Conservation (phyloP, 2,888 invertebrate species). For the Lycia hirtaria region DNA sequence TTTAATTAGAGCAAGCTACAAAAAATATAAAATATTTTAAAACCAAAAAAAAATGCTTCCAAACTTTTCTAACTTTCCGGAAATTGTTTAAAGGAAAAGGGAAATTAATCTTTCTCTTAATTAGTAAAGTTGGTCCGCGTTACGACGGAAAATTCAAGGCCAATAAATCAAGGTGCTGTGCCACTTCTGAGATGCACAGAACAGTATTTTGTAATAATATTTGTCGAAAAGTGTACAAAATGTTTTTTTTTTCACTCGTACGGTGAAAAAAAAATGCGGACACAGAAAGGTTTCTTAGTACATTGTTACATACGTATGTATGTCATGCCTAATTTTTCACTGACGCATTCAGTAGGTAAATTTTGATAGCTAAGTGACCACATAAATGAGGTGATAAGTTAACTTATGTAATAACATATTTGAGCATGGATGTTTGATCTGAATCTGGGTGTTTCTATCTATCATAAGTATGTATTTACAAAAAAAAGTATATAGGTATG, state of each 20-base stretch:
- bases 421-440: too few relatives aligned
- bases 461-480: too few relatives aligned
- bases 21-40: conserved; percentile 55
- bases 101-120: conserved; percentile 84
- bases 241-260: not conserved
- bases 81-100: conserved; percentile 78
- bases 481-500: too few relatives aligned
- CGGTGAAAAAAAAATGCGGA: too few relatives aligned
- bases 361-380: too few relatives aligned
- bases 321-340: too few relatives aligned
- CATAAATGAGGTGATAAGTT: too few relatives aligned
- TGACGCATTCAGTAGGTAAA: too few relatives aligned
- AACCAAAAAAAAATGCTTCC: conserved; percentile 57
- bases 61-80: conserved; percentile 67
- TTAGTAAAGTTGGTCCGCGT: conserved; percentile 79
- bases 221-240: not conserved
- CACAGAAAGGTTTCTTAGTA: too few relatives aligned
- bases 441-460: too few relatives aligned
- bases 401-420: too few relatives aligned
- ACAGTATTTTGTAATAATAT: not conserved
- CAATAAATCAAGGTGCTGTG: conserved; percentile 81
- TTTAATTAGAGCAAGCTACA: conserved; percentile 18
- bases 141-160: conserved; percentile 72
- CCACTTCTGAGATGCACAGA: conserved; percentile 36
- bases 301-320: too few relatives aligned